A percentile compares a stretch with the other conserved stretches of the same genome.
phyloP scores from a whole-genome alignment of 1,140 invertebrate species.

The Aphidius gifuensis region DNA sequence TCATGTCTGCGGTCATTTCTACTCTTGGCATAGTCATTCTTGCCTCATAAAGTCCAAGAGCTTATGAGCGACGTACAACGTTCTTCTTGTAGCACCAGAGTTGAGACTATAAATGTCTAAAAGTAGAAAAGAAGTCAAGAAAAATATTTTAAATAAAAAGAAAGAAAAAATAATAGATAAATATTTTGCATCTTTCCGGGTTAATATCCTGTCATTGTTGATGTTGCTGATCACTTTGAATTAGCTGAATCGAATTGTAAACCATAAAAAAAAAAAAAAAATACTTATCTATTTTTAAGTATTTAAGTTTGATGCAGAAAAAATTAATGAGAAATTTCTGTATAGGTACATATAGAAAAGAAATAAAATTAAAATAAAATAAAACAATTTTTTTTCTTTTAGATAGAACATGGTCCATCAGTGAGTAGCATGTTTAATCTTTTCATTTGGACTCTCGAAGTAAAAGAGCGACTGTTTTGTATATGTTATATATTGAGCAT shows the following conservation, averaged over 20 bases:
- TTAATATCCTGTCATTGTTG: neutral
- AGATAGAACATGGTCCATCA: too few species aligned
- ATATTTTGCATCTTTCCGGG: constrained; percentile 5
- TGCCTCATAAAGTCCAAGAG: constrained; percentile 53
- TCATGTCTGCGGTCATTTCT: constrained; percentile 44
- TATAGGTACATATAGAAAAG: too few species aligned
- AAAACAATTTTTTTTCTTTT: too few species aligned
- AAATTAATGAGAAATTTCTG: too few species aligned
- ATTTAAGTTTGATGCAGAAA: neutral
- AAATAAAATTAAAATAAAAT: too few species aligned
- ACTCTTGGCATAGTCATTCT: constrained; percentile 44
- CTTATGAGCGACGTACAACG: constrained; percentile 48
- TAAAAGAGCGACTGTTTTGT: too few species aligned
- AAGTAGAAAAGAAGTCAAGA: too few species aligned
- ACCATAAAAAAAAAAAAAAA: neutral
- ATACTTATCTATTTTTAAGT: neutral
- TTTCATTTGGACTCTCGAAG: too few species aligned
- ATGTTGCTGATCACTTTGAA: neutral
- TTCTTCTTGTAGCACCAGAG: neutral
- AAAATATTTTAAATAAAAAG: neutral
- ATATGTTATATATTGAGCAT: neutral
- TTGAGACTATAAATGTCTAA: too few species aligned
- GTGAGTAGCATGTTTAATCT: too few species aligned
- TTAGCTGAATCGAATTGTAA: constrained; percentile 2
- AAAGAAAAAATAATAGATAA: constrained; percentile 22